Evolutionary conservation across 2,888 invertebrate species (phyloP), one percentile per base, ranked within the genome.

Genomic region (Nemotelus nigrinus): DNA sequence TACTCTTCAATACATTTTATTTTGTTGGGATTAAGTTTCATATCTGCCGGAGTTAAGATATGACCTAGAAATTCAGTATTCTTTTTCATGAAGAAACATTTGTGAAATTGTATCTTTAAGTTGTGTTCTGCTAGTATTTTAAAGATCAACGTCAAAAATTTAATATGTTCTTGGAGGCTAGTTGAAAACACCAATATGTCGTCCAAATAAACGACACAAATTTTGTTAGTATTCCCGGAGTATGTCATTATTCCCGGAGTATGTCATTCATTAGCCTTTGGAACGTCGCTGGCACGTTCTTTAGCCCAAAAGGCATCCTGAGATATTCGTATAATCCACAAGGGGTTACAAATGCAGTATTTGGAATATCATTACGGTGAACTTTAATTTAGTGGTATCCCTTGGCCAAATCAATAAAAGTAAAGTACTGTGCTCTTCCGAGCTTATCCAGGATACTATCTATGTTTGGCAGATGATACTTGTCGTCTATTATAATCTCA

Each of bases 281-380:
- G 44, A 41, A 64, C 25, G 58, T 58, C 43, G 44, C 43, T 39
- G 44, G 44, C n/a, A 2, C n/a, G n/a, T 64, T 64, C 64, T 58
- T 58, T 5, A 58, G 58, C 39, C n/a, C 78, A 65, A 80, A 79
- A 25, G 64, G 77, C 79, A 80, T 79, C 68, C 71, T 68, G 3
- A 70, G 45, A 65, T 71, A 80, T 60, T 70, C 71, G 47, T 77
- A 64, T 43, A 64, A 64, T 68, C 50, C 68, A 50, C 41, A 48
- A 4, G 68, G 68, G 5, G 68, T 68, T 41, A 68, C 50, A 68
- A 68, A 68, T 53, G 50, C 50, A 6, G 50, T 39, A n/a, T 50
- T 68, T 3, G 4, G 25, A 53, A 68, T 50, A 68, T 53, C 47
- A 7, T 50, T 25, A 39, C 7, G 6, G 4, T 25, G 50, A 8